Percentiles rank a stretch among this genome's conserved stretches.
These are phyloP conservation scores for Cossypha heuglini DNA, from an alignment of 2,797 vertebrate species.

Conservation along the genomic window DNA sequence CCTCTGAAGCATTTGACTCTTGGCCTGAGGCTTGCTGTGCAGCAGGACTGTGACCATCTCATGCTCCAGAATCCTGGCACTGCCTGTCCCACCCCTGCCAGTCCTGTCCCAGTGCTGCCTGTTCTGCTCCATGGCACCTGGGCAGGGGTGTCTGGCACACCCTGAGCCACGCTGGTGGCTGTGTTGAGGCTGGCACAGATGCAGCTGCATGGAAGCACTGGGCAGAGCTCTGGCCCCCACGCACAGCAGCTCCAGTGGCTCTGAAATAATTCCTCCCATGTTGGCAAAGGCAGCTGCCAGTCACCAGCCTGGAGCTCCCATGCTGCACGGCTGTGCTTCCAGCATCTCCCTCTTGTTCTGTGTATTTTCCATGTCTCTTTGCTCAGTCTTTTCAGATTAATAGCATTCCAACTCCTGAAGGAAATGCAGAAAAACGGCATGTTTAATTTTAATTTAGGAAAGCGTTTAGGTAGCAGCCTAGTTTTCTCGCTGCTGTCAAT, in stretches of 20 bases:
- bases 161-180: neutral
- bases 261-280: neutral
- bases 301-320: neutral
- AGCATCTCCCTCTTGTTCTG: neutral
- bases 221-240: neutral
- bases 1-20: neutral
- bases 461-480: constrained; percentile 73
- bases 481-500: constrained; percentile 78
- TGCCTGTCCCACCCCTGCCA: neutral
- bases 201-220: fast-evolving
- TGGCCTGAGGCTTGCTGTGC: fast-evolving
- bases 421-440: constrained; percentile 69
- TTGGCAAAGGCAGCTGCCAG: constrained; percentile 5
- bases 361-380: neutral
- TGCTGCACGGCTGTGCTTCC: neutral
- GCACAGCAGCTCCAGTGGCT: neutral
- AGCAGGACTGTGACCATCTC: neutral
- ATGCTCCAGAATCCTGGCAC: neutral
- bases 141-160: fast-evolving
- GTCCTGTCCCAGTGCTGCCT: neutral
- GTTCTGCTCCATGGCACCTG: fast-evolving
- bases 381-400: constrained; percentile 57
- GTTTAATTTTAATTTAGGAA: constrained; percentile 80
- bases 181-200: neutral
- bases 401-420: constrained; percentile 60